phyloP scores from a whole-genome alignment of 2,113 vertebrate genomes.

The Tragelaphus scriptus region DNA sequence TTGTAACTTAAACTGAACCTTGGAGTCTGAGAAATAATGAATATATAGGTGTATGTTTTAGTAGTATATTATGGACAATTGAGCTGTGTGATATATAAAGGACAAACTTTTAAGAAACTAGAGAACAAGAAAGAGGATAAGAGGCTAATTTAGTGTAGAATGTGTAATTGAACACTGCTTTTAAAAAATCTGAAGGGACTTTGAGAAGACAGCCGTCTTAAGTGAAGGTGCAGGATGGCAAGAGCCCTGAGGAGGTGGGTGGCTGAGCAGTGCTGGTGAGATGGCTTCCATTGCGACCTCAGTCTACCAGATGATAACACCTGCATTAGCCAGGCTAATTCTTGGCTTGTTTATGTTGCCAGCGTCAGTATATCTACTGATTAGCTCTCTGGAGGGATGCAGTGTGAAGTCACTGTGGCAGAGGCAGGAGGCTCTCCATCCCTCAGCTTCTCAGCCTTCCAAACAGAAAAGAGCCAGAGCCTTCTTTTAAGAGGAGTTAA shows the following conservation, averaged over 20 bases:
- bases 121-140: not conserved
- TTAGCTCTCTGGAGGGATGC: slow-evolving; percentile 49
- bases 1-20: not conserved
- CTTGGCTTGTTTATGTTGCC: slow-evolving; percentile 32
- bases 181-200: not conserved
- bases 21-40: not conserved
- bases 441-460: slow-evolving; percentile 11
- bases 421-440: not conserved
- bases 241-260: not conserved
- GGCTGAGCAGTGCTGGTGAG: not conserved
- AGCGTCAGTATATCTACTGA: slow-evolving; percentile 40
- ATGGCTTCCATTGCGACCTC: not conserved
- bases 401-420: not conserved
- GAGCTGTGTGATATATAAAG: not conserved
- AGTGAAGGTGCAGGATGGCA: not conserved
- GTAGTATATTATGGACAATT: not conserved
- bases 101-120: not conserved
- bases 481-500: not conserved
- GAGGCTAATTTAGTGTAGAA: not conserved
- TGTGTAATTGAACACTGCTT: not conserved
- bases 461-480: slow-evolving; percentile 10
- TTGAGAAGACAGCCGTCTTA: not conserved
- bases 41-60: not conserved
- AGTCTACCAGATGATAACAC: not conserved
- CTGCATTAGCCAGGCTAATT: not conserved